phyloP scores from a whole-genome alignment of 2,797 vertebrate genomes.

The Tachyglossus aculeatus region DNA sequence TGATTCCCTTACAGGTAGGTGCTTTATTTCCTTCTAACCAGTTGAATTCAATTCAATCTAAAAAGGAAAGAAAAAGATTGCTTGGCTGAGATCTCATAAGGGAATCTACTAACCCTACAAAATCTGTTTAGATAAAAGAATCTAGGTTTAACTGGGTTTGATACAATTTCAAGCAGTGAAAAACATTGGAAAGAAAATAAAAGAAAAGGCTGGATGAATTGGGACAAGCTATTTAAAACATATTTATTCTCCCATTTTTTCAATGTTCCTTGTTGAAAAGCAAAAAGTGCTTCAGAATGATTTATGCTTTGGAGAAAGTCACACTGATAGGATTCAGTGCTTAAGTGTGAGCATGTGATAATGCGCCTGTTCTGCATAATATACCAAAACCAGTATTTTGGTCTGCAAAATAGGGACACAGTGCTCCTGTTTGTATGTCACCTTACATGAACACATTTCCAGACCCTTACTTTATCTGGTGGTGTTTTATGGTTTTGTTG shows the following conservation, averaged over 20 bases:
- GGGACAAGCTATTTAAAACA: slow-evolving; percentile 3
- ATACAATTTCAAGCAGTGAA: not conserved
- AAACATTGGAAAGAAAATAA: slow-evolving; percentile 1
- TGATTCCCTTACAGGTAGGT: no score
- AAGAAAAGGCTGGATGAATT: no score
- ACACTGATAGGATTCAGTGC: slow-evolving; percentile 1
- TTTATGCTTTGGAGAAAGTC: not conserved
- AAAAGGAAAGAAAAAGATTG: not conserved
- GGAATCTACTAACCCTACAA: not conserved
- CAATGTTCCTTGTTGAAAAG: not conserved
- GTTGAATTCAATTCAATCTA: not conserved
- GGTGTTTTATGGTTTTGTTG: not conserved
- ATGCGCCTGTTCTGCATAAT: not conserved
- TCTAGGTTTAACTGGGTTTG: not conserved
- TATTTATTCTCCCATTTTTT: not conserved
- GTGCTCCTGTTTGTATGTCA: not conserved
- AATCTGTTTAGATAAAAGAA: not conserved
- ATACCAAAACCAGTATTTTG: not conserved
- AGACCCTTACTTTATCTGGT: not conserved
- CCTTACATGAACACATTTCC: not conserved
- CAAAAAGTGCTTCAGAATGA: not conserved
- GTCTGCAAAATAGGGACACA: not conserved
- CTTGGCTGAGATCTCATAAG: not conserved
- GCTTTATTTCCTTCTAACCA: no score
- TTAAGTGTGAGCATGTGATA: not conserved